phyloP scores from a whole-genome alignment of 2,888 invertebrate genomes.

The Machimus rusticus region DNA sequence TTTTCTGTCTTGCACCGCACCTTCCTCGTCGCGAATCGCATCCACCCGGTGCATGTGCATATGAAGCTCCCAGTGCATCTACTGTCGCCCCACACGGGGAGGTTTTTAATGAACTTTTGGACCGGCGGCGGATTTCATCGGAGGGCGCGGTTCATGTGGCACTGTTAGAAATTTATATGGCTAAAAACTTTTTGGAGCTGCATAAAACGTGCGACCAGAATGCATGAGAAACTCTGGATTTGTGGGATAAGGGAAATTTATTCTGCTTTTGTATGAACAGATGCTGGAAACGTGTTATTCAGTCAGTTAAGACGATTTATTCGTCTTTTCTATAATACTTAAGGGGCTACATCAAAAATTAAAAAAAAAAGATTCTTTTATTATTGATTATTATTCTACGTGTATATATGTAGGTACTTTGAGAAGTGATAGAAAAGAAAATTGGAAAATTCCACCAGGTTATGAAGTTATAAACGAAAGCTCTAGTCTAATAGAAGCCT shows the following conservation, averaged over 20 bases:
- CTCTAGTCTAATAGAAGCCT: no score
- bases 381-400: no score
- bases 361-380: no score
- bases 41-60: neutral
- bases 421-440: no score
- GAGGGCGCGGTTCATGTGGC: neutral
- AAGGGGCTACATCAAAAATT: neutral
- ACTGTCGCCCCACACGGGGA: neutral
- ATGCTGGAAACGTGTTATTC: neutral
- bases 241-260: neutral
- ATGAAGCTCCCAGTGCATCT: neutral
- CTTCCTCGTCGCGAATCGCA: neutral
- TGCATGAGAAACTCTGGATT: neutral
- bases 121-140: neutral
- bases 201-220: neutral
- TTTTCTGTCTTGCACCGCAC: neutral
- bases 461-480: no score
- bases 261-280: neutral
- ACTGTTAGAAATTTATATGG: neutral
- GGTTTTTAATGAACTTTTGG: neutral
- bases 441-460: no score
- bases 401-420: no score
- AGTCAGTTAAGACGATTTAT: neutral
- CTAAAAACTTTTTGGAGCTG: neutral
- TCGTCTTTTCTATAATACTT: neutral